Evolutionary conservation across 64 coral and sea anemone species (phyloP).

Genomic region (Stichodactyla mertensii): DNA sequence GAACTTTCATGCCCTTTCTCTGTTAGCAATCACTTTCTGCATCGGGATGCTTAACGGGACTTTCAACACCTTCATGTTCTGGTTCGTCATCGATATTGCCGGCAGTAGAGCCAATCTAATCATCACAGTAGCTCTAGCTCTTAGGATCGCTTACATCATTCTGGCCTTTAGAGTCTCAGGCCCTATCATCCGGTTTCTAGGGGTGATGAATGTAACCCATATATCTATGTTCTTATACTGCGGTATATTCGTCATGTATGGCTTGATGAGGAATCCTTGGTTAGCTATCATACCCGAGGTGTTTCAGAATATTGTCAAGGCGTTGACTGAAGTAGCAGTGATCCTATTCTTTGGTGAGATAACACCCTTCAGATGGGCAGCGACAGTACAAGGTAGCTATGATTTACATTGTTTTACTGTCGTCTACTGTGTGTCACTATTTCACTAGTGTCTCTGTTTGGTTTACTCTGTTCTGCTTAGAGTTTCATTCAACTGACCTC

Average conservation of each 20-base stretch:
- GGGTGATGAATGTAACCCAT: slow-evolving; percentile 11
- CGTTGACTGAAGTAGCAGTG: background rate
- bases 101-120: slow-evolving; percentile 11
- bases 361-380: slow-evolving; percentile 16
- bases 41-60: slow-evolving; percentile 26
- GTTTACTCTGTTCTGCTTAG: background rate
- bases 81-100: slow-evolving; percentile 28
- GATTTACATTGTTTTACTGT: background rate
- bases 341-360: slow-evolving; percentile 32
- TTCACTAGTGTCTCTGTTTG: background rate
- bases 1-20: background rate
- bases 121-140: slow-evolving; percentile 20
- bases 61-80: slow-evolving; percentile 40
- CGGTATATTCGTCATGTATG: slow-evolving; percentile 23
- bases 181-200: background rate
- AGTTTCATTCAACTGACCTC: too few relatives aligned
- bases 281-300: slow-evolving; percentile 32
- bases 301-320: background rate
- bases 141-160: background rate
- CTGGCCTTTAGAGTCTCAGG: slow-evolving; percentile 20
- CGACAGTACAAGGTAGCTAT: slow-evolving; percentile 31
- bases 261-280: slow-evolving; percentile 23
- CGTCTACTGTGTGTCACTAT: background rate
- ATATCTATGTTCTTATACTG: slow-evolving; percentile 2
- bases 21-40: slow-evolving; percentile 26